A percentile compares a stretch with the other conserved stretches of the same genome.
Conservation (phyloP, 2,113 vertebrate genomes). For the Collichthys lucidus region DNA sequence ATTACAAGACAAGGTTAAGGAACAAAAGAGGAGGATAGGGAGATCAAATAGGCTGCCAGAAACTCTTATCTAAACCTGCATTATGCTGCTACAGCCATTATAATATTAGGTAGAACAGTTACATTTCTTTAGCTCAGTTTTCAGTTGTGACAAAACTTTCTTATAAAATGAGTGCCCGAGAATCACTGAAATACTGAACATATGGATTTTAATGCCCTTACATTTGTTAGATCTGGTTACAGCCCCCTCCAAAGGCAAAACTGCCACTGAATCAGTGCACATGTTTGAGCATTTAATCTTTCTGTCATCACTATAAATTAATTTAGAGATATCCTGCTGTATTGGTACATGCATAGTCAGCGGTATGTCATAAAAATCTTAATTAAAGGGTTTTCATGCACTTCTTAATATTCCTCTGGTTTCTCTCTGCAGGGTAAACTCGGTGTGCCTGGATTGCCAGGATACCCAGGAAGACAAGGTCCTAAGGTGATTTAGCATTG, state of each 20-base stretch:
- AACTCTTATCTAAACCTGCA: not conserved
- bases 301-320: slow-evolving; percentile 27
- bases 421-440: slow-evolving; percentile 73
- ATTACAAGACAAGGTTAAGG: slow-evolving; percentile 1
- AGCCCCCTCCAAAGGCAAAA: slow-evolving; percentile 3
- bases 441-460: slow-evolving; percentile 80
- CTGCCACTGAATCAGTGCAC: not conserved
- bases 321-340: slow-evolving; percentile 32
- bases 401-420: slow-evolving; percentile 6
- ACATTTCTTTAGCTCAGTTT: not conserved
- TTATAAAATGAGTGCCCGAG: slow-evolving; percentile 6
- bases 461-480: slow-evolving; percentile 80
- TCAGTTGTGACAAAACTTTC: not conserved
- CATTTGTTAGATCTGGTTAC: slow-evolving; percentile 39
- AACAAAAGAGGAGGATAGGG: not conserved
- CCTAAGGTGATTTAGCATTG: slow-evolving; percentile 74
- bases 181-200: slow-evolving; percentile 20
- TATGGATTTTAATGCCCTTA: slow-evolving; percentile 22
- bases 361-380: slow-evolving; percentile 27
- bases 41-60: not conserved
- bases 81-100: not conserved
- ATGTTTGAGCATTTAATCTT: slow-evolving; percentile 45
- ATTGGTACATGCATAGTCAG: slow-evolving; percentile 27
- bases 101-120: not conserved
- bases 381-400: slow-evolving; percentile 19